Percentiles rank a stretch among this genome's conserved stretches.
Conservation (phyloP, 2,888 invertebrate species). For the Nycteola revayana region DNA sequence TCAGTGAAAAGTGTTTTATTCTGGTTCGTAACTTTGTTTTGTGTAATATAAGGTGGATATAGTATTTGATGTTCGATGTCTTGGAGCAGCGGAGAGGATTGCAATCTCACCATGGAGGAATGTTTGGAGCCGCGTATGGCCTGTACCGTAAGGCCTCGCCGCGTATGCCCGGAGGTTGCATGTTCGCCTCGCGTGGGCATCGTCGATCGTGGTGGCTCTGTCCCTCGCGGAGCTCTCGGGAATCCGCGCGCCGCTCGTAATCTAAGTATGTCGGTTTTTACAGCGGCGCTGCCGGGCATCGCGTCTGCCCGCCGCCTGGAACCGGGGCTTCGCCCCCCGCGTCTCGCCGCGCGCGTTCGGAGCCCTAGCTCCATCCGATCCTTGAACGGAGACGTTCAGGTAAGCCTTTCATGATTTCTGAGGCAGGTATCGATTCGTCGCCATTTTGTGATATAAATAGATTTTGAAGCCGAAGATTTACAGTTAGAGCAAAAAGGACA, state of each 20-base stretch:
- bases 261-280: constrained; percentile 74
- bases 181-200: constrained; percentile 69
- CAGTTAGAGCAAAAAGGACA: constrained; percentile 9
- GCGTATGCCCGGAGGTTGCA: constrained; percentile 74
- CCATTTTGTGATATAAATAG: constrained; percentile 63
- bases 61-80: constrained; percentile 50
- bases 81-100: constrained; percentile 7
- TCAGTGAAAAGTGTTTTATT: constrained; percentile 74
- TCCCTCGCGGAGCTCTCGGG: constrained; percentile 66
- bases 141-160: constrained; percentile 67
- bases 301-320: constrained; percentile 71
- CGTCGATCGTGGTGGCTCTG: constrained; percentile 60
- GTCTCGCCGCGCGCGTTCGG: constrained; percentile 75
- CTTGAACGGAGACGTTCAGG: constrained; percentile 59
- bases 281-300: constrained; percentile 73
- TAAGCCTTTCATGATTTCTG: constrained; percentile 60
- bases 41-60: constrained; percentile 76
- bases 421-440: constrained; percentile 61
- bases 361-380: constrained; percentile 74
- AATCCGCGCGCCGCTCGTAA: constrained; percentile 68
- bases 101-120: constrained; percentile 18
- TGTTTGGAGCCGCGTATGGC: constrained; percentile 52
- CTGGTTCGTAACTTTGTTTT: constrained; percentile 81
- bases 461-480: constrained; percentile 17
- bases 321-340: constrained; percentile 59